Evolutionary conservation across 2,888 invertebrate genomes (phyloP), one percentile per base, ranked within the genome.

Genomic region (Endotricha flammealis): DNA sequence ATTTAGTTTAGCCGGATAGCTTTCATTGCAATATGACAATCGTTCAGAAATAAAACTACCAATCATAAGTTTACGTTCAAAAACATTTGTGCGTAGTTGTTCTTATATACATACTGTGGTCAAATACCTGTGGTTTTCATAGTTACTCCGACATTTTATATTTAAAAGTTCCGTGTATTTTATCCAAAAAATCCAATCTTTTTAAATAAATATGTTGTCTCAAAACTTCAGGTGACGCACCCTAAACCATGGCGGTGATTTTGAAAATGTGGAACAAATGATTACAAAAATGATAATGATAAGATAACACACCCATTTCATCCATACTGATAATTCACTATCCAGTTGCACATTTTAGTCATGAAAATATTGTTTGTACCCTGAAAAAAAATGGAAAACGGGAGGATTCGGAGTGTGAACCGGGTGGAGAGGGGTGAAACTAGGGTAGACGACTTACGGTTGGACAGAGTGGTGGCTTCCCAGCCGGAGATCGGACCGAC

Each of bases 401-500:
- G 56, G 33, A 63, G 52, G 54, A 63, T 56, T 53, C 41, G 47
- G 20, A 53, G 48, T n/a, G 36, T 42, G 17, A 48, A 48, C 24
- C 61, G 46, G 17, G 35, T 49, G 12, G 65, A 65, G 29, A 57
- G 71, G 10, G 57, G 50, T 42, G 69, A 66, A 44, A 63, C 44
- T 36, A 59, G 65, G 32, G 67, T 65, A 23, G 78, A 78, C 42
- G 81, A 81, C 36, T 58, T 87, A 9, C 78, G 79, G 53, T 68
- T 92, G 46, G 91, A 92, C 53, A 80, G 88, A 35, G 82, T 91
- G 3, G 79, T 91, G 36, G 85, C 90, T 29, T 90, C 91, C 12
- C 89, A 90, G 46, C 90, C 91, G 1, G 91, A 91, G 66, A 80
- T 91, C 32, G 91, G 91, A 0, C 91, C 91, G 0, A 88, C 87